These are phyloP conservation scores for Helostoma temminkii DNA, from an alignment of 2,797 vertebrate genomes.

Conservation along the genomic window DNA sequence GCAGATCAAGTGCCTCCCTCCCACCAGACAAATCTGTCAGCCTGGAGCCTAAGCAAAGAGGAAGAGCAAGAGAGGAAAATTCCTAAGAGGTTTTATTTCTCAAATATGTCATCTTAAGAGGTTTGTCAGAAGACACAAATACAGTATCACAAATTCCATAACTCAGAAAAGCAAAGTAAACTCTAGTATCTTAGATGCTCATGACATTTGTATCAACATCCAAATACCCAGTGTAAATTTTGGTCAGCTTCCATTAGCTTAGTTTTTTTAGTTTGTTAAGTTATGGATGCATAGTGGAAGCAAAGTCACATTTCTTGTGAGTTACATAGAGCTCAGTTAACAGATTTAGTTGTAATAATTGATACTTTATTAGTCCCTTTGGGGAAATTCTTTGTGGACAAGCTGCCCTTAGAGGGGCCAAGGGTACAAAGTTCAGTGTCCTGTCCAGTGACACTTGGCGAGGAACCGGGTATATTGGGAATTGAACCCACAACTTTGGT, in stretches of 20 bases:
- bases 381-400: no score
- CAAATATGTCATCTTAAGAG: slow-evolving; percentile 44
- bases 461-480: no score
- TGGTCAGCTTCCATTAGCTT: neutral
- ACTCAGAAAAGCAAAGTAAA: slow-evolving; percentile 25
- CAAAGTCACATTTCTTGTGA: neutral
- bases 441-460: no score
- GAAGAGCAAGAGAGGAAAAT: slow-evolving; percentile 14
- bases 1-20: slow-evolving; percentile 60
- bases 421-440: no score
- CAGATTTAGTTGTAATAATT: neutral
- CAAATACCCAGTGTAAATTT: slow-evolving; percentile 9
- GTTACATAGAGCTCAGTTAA: neutral
- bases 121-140: slow-evolving; percentile 36
- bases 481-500: no score
- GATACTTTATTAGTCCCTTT: no score
- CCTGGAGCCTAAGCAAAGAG: slow-evolving; percentile 46
- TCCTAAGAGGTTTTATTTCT: slow-evolving; percentile 50
- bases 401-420: no score
- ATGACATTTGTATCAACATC: slow-evolving; percentile 5
- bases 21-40: slow-evolving; percentile 72
- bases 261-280: neutral
- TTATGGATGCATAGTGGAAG: neutral
- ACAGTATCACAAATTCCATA: slow-evolving; percentile 23
- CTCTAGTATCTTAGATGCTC: neutral